Conservation (phyloP, 1,140 invertebrate species). For the Notospermus geniculatus region DNA sequence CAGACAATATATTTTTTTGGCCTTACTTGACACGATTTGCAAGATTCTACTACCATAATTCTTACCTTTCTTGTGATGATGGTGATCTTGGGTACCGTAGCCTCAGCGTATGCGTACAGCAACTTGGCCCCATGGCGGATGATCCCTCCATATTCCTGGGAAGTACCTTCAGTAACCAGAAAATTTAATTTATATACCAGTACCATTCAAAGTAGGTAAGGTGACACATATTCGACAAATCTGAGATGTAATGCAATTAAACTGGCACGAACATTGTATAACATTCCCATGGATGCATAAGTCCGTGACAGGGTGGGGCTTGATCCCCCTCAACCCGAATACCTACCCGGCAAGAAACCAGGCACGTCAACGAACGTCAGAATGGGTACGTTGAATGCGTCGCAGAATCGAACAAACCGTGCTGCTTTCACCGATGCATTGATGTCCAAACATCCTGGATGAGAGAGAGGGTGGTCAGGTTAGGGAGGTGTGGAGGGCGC, state of each 20-base stretch:
- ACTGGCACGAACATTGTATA: background rate
- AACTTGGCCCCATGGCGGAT: slow-evolving; percentile 76
- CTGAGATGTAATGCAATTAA: too few relatives aligned
- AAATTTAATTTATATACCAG: background rate
- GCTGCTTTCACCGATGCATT: slow-evolving; percentile 68
- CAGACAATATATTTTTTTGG: too few relatives aligned
- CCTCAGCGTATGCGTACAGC: slow-evolving; percentile 74
- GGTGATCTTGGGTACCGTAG: slow-evolving; percentile 74
- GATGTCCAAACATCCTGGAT: slow-evolving; percentile 66
- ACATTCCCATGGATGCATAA: background rate
- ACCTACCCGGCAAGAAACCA: slow-evolving; percentile 61
- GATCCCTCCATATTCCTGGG: slow-evolving; percentile 71
- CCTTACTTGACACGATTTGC: background rate
- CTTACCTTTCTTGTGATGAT: slow-evolving; percentile 70
- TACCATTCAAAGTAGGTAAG: background rate
- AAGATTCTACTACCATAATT: background rate
- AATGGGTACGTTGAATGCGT: slow-evolving; percentile 70
- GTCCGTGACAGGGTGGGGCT: background rate
- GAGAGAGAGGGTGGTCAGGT: slow-evolving; percentile 2
- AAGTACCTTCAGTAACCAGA: slow-evolving; percentile 57
- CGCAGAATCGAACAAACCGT: slow-evolving; percentile 68
- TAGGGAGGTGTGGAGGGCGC: too few relatives aligned
- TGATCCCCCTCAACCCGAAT: too few relatives aligned
- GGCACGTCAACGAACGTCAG: slow-evolving; percentile 71
- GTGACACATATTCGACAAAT: too few relatives aligned